These are phyloP conservation scores for Linyphia triangularis DNA, from an alignment of 2,888 invertebrate species.

Conservation along the genomic window DNA sequence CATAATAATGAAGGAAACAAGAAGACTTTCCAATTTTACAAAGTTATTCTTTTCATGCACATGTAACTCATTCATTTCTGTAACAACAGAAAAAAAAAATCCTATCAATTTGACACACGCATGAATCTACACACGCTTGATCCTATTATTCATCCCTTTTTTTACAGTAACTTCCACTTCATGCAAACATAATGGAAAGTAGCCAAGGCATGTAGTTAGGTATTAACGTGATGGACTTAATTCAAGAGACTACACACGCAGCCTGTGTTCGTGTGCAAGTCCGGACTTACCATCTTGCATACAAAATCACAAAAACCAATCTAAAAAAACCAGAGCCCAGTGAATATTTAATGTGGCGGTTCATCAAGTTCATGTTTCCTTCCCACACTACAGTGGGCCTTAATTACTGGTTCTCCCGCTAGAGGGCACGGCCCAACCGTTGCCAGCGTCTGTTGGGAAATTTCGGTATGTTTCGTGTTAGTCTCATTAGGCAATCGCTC, in stretches of 20 bases:
- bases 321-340: neutral
- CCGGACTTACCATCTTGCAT: too few species aligned
- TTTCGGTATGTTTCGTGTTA: constrained; percentile 49
- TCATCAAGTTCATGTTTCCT: neutral
- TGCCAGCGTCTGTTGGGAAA: constrained; percentile 67
- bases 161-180: neutral
- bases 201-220: neutral
- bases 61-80: neutral
- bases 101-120: neutral
- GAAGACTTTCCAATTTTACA: too few species aligned
- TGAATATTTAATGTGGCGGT: neutral
- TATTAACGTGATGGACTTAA: neutral
- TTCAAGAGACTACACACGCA: neutral
- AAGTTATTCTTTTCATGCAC: neutral
- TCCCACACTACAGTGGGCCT: neutral
- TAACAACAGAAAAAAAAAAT: neutral
- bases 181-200: neutral
- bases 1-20: too few species aligned
- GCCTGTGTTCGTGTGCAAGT: neutral
- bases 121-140: neutral
- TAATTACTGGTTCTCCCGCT: neutral
- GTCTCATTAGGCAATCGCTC: constrained; percentile 66
- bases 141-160: neutral
- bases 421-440: constrained; percentile 40
- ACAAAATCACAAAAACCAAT: neutral